Evolutionary conservation across 2,888 invertebrate species (phyloP), one percentile per base, ranked within the genome.

Genomic region (Torymus aiolomorphi): DNA sequence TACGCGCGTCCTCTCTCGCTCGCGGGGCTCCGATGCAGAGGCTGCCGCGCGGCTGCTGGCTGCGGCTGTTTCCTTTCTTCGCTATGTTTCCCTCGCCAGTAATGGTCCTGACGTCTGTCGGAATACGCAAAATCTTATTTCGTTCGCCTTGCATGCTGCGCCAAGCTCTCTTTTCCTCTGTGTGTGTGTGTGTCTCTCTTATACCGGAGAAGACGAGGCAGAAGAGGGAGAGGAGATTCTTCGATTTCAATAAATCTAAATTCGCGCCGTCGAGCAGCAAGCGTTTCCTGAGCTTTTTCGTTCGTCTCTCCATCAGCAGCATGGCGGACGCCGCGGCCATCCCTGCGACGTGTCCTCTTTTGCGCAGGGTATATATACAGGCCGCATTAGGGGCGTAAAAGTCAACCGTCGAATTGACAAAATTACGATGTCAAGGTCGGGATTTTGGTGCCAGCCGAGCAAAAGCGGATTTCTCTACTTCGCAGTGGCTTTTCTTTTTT

Each of bases 41-140:
- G 49, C 49, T 54, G 56, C 56, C 63, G 71, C 24, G 57, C 20
- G 2, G 49, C 49, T 54, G 56, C 56, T 66, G 71, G 62, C 78
- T 63, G n/a, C 76, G 76, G 62, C 77, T 75, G 56, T 75, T 82
- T 72, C 71, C 78, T 80, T 78, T 77, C 78, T 67, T 75, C 78
- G 77, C 78, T 57, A 66, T 83, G 85, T 80, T 73, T 72, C 63
- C 72, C 79, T 77, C 73, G 63, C 31, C 76, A 71, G 80, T 88
- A 88, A 88, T 89, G 89, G 88, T 87, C 87, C 86, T 87, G 88
- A 88, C 88, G 88, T 88, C 88, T 88, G 87, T 88, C 85, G 87
- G 88, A 89, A 88, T 88, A 88, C 87, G 88, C 87, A 86, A 88
- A 89, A 89, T 89, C 88, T 88, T 88, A 88, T 89, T 89, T 88